phyloP scores from a whole-genome alignment of 2,888 invertebrate genomes.

The Gnatocerus cornutus region DNA sequence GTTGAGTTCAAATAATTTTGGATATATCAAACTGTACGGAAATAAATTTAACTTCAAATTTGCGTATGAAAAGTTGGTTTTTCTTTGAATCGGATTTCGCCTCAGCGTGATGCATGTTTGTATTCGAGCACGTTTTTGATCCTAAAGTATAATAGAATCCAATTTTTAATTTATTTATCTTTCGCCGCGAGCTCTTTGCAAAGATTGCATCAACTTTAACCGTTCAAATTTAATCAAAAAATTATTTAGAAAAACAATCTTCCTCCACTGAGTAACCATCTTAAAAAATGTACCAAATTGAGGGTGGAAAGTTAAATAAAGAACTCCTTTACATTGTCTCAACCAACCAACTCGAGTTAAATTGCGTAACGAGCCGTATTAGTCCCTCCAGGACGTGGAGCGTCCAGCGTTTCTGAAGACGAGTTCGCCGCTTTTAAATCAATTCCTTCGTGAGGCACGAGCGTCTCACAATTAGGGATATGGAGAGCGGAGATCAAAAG shows the following conservation, averaged over 20 bases:
- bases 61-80: too few relatives aligned
- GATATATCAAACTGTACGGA: too few relatives aligned
- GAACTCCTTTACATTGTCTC: slow-evolving; percentile 12
- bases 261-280: background rate
- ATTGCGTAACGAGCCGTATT: slow-evolving; percentile 19
- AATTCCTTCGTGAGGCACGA: slow-evolving; percentile 7
- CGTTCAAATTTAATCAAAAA: slow-evolving; percentile 3
- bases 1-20: too few relatives aligned
- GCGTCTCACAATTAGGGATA: slow-evolving; percentile 44
- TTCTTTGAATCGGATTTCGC: too few relatives aligned
- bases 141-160: too few relatives aligned
- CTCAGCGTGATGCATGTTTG: too few relatives aligned
- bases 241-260: slow-evolving; percentile 6
- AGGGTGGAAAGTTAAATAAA: slow-evolving; percentile 14
- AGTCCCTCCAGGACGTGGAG: background rate
- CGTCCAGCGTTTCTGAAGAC: background rate
- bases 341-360: slow-evolving; percentile 1
- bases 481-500: slow-evolving; percentile 47
- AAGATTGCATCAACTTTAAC: background rate
- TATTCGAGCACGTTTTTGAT: too few relatives aligned
- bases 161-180: too few relatives aligned
- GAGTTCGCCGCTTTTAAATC: slow-evolving; percentile 18
- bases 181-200: background rate
- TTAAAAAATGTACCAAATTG: slow-evolving; percentile 21
- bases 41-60: too few relatives aligned